Evolutionary conservation across 2,797 vertebrate species (phyloP).

Genomic region (Clarias fuscus): DNA sequence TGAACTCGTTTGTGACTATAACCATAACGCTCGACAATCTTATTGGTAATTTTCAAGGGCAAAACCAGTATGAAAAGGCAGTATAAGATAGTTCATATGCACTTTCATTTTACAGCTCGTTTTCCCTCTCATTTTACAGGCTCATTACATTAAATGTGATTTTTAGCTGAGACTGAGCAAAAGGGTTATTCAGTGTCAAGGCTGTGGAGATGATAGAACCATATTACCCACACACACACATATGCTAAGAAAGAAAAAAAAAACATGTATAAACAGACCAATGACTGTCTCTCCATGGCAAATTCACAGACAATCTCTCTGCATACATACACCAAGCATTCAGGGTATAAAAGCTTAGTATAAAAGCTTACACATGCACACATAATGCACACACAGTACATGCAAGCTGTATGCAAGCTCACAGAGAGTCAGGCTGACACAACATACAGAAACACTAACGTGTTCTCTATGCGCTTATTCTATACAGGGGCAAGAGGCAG

Average conservation of each 20-base stretch:
- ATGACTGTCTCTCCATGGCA: slow-evolving; percentile 40
- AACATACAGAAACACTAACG: not conserved
- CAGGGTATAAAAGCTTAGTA: not conserved
- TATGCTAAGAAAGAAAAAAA: not conserved
- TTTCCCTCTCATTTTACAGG: not conserved
- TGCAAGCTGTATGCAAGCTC: not conserved
- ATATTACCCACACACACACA: not conserved
- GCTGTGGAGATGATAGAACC: not conserved
- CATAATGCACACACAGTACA: not conserved
- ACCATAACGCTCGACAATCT: slow-evolving; percentile 13
- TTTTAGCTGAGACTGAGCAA: not conserved
- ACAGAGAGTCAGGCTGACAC: not conserved
- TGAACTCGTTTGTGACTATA: slow-evolving; percentile 29
- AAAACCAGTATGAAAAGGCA: slow-evolving; percentile 18
- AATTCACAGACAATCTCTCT: slow-evolving; percentile 35
- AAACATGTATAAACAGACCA: slow-evolving; percentile 13
- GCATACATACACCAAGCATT: slow-evolving; percentile 6
- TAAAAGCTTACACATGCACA: not conserved
- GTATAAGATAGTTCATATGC: not conserved
- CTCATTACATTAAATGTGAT: slow-evolving; percentile 23
- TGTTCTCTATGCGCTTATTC: no score
- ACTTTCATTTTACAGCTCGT: slow-evolving; percentile 15
- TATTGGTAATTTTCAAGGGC: slow-evolving; percentile 28
- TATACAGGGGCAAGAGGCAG: no score
- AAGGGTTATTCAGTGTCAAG: not conserved